Evolutionary conservation across 2,113 vertebrate species (phyloP), one percentile per base, ranked within the genome.

Genomic region (Cardinalis cardinalis): DNA sequence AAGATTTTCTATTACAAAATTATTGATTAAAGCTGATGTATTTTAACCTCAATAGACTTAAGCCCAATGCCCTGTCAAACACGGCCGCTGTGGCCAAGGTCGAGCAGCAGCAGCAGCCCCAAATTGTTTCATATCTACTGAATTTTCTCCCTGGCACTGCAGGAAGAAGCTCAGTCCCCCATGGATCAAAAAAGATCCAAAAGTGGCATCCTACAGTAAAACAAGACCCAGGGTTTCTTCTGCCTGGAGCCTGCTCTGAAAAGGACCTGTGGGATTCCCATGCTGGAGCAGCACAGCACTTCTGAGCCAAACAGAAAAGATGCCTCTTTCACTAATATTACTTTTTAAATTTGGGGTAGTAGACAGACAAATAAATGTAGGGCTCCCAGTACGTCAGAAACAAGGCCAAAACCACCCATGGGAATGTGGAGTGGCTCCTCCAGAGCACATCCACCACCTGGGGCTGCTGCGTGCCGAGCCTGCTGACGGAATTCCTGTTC

Each of bases 1-100:
- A 32, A 93, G 93, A 93, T 93, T 97, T 96, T 93, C 97, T 95
- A 97, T 97, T 97, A 96, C 87, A 95, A 97, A 97, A 97, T 95
- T 97, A 98, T 97, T 96, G 97, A 98, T 98, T 95, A 93, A 95
- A 90, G 88, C 86, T 93, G 96, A 97, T 96, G 91, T 91, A 91
- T 97, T 97, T 97, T 96, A 97, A 96, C 96, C 94, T 96, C 96
- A 86, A 71, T 7, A 93, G 94, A 92, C 76, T 80, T 90, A 86
- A 95, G 89, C 85, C 44, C 25, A 81, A 92, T 48, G 87, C 80
- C 91, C 77, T 81, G 93, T 63, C 86, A 94, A 97, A 90, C 41
- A 51, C 89, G 14, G 66, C 79, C 5, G 31, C 92, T 49, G 87
- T 34, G 94, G 96, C 92, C 96, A 93, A 92, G 73, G 58, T 77